These are phyloP conservation scores for Neotoma lepida DNA, from an alignment of 2,113 vertebrate species.

Conservation along the genomic window DNA sequence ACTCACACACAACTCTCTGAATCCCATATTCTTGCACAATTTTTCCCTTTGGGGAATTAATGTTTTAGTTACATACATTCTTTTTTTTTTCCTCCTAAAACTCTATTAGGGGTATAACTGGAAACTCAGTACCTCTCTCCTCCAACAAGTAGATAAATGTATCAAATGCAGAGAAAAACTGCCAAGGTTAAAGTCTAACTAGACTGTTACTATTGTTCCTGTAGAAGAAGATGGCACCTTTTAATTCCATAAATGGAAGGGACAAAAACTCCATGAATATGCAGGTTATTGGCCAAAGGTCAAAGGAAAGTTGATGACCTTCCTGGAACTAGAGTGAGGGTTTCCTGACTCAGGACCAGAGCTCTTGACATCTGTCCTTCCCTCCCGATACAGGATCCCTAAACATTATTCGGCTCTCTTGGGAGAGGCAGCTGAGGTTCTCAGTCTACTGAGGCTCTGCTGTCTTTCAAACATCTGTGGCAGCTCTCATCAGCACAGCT, in stretches of 20 bases:
- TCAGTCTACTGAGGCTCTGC: not conserved
- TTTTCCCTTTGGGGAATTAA: not conserved
- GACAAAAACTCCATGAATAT: no score
- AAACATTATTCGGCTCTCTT: not conserved
- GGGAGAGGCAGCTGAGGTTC: not conserved
- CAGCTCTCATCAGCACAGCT: not conserved
- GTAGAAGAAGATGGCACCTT: not conserved
- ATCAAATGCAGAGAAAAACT: not conserved
- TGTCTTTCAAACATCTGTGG: no score
- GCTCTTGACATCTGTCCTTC: not conserved
- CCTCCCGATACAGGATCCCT: no score
- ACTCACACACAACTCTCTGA: no score
- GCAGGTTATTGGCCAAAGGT: not conserved
- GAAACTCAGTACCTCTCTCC: not conserved
- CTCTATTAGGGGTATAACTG: not conserved
- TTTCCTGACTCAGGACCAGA: not conserved
- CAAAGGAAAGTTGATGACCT: not conserved
- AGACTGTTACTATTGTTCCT: rapidly evolving
- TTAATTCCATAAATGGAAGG: not conserved
- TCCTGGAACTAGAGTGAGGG: not conserved
- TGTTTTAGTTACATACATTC: not conserved
- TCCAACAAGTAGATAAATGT: not conserved
- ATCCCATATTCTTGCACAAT: not conserved
- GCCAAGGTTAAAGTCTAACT: not conserved
- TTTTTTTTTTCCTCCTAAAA: not conserved